Percentiles rank a stretch among this genome's conserved stretches.
phyloP scores from a whole-genome alignment of 2,113 vertebrate genomes.

The Xiphophorus maculatus region DNA sequence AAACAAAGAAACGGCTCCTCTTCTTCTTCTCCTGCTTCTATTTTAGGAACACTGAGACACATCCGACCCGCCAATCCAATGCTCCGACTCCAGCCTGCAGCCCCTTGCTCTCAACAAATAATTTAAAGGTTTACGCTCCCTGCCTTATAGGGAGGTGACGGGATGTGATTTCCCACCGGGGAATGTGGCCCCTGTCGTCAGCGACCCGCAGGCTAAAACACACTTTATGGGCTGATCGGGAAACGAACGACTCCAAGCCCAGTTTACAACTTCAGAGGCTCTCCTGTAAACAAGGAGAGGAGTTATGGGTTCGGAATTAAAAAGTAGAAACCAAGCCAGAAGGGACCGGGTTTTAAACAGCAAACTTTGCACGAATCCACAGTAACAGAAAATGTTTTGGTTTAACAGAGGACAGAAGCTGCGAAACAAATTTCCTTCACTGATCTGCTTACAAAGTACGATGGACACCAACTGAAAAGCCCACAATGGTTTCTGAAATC shows the following conservation, averaged over 20 bases:
- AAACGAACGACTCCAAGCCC: neutral
- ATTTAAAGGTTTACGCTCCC: slow-evolving; percentile 50
- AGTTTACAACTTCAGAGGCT: slow-evolving; percentile 14
- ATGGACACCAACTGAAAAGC: neutral
- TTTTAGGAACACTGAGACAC: slow-evolving; percentile 56
- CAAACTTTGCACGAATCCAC: neutral
- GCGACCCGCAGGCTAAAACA: slow-evolving; percentile 15
- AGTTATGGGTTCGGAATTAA: slow-evolving; percentile 11
- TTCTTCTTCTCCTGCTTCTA: slow-evolving; percentile 58
- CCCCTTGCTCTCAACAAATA: slow-evolving; percentile 25
- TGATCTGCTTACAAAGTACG: neutral
- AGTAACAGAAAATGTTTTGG: slow-evolving; percentile 23
- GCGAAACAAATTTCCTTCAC: neutral
- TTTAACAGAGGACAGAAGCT: slow-evolving; percentile 17
- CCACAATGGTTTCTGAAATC: no score
- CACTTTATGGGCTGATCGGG: slow-evolving; percentile 16
- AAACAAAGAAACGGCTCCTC: neutral
- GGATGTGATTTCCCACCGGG: slow-evolving; percentile 44
- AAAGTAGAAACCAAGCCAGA: slow-evolving; percentile 41
- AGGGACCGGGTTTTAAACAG: slow-evolving; percentile 19
- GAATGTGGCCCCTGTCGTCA: slow-evolving; percentile 53
- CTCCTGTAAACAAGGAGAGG: neutral
- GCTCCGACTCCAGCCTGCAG: slow-evolving; percentile 37
- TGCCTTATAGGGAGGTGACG: slow-evolving; percentile 56
- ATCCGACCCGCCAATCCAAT: slow-evolving; percentile 26